A percentile compares a stretch with the other conserved stretches of the same genome.
These are phyloP conservation scores for Drosophila algonquin DNA, from an alignment of 2,888 invertebrate species.

Conservation along the genomic window DNA sequence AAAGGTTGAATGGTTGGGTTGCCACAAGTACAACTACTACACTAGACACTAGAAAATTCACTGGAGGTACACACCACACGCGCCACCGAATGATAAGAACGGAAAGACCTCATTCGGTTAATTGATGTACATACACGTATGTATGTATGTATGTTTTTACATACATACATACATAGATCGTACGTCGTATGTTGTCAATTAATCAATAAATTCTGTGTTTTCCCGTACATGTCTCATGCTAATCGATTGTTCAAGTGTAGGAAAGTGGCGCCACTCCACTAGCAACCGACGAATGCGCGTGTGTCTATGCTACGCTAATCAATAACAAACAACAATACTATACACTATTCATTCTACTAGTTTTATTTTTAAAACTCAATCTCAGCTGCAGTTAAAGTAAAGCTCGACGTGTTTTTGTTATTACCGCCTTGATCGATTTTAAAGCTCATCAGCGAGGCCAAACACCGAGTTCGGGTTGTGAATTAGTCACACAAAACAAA, in stretches of 20 bases:
- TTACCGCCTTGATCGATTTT: constrained; percentile 45
- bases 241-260: constrained; percentile 28
- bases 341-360: not conserved
- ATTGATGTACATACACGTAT: constrained; percentile 16
- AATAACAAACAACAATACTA: not conserved
- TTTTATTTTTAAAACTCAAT: not conserved
- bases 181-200: constrained; percentile 3
- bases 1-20: constrained; percentile 22
- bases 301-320: constrained; percentile 4
- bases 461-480: constrained; percentile 27
- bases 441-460: constrained; percentile 37
- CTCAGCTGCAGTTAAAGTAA: not conserved
- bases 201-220: not conserved
- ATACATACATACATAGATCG: not conserved
- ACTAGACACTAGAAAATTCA: constrained; percentile 40
- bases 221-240: not conserved
- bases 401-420: constrained; percentile 28
- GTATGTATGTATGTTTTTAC: too few relatives aligned
- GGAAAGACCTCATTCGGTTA: constrained; percentile 53
- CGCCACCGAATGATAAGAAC: constrained; percentile 65
- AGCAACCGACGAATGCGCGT: not conserved
- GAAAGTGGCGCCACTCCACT: constrained; percentile 10
- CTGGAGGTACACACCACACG: constrained; percentile 68
- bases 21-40: constrained; percentile 40
- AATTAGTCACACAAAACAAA: constrained; percentile 29